phyloP scores from a whole-genome alignment of 1,140 invertebrate genomes.

The Semibalanus balanoides region DNA sequence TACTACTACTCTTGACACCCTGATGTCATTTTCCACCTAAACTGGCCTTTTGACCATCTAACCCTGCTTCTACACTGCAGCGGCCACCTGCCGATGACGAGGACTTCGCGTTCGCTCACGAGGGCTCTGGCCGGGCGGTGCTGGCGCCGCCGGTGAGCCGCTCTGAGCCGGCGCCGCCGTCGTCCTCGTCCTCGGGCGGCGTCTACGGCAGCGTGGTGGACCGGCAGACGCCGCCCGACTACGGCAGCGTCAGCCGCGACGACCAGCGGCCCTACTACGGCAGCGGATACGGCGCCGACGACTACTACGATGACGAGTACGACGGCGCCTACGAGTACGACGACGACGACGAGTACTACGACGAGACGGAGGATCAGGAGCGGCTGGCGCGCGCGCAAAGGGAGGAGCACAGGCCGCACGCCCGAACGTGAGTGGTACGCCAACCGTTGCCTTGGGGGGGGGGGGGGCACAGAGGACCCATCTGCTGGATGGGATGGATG shows the following conservation, averaged over 20 bases:
- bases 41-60: no score
- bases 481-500: no score
- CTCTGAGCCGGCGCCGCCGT: background rate
- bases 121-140: background rate
- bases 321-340: background rate
- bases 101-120: conserved; percentile 18
- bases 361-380: background rate
- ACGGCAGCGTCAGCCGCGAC: background rate
- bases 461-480: no score
- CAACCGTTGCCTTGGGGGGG: no score
- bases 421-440: background rate
- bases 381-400: no score
- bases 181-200: no score
- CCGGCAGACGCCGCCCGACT: background rate
- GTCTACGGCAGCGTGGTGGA: background rate
- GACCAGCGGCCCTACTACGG: background rate
- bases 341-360: background rate
- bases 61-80: no score
- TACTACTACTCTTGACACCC: no score
- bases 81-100: background rate
- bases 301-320: background rate
- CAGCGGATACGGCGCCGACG: no score
- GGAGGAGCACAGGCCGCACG: background rate
- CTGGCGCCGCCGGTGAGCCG: background rate
- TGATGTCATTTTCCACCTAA: no score